phyloP scores from a whole-genome alignment of 2,888 invertebrate species.

The Nephrotoma flavescens region DNA sequence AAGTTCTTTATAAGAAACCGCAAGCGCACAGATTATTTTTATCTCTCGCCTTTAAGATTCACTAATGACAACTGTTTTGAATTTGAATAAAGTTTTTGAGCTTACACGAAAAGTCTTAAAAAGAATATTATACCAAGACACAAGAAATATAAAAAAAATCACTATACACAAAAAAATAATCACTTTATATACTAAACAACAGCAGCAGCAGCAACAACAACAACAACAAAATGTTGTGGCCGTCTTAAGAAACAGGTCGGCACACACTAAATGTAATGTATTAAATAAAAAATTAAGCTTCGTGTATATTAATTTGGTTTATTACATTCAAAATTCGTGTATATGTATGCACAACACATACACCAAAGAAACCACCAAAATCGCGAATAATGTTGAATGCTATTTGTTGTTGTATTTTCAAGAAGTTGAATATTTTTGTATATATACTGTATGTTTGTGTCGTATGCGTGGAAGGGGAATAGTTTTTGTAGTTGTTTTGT shows the following conservation, averaged over 20 bases:
- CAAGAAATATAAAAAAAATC: not conserved
- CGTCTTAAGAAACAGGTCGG: constrained; percentile 34
- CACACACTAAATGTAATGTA: constrained; percentile 27
- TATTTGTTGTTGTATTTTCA: not conserved
- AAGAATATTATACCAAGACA: not conserved
- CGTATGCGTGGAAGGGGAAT: not conserved
- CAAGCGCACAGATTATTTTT: not conserved
- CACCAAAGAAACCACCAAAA: not conserved
- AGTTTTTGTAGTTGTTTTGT: not conserved
- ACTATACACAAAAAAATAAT: not conserved
- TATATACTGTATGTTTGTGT: not conserved
- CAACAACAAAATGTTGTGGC: constrained; percentile 16
- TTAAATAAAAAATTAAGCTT: not conserved
- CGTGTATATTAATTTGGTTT: not conserved
- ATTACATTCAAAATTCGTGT: not conserved
- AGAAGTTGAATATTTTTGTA: not conserved
- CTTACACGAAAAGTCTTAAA: not conserved
- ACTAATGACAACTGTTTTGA: not conserved
- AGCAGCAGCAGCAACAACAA: not conserved
- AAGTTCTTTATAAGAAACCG: not conserved
- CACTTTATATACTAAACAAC: not conserved
- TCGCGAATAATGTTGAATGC: not conserved
- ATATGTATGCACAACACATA: not conserved
- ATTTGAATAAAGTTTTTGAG: not conserved
- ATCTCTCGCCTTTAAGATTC: not conserved